phyloP scores from a whole-genome alignment of 2,888 invertebrate species.

The Lasioglossum vierecki region DNA sequence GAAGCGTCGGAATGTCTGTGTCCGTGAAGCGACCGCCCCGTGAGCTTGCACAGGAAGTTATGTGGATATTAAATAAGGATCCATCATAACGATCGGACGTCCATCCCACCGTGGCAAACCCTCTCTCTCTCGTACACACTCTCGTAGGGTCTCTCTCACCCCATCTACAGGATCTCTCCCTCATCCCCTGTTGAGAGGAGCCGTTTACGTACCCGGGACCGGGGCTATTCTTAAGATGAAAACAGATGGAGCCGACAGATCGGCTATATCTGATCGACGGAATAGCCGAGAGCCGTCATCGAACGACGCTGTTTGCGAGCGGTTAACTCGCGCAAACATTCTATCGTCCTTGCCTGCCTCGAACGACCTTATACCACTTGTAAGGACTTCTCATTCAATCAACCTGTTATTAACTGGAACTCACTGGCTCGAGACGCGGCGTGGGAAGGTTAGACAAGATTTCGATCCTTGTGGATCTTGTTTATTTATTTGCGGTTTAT shows the following conservation, averaged over 20 bases:
- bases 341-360: background rate
- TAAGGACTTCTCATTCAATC: slow-evolving; percentile 4
- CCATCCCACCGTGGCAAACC: slow-evolving; percentile 37
- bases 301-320: slow-evolving; percentile 17
- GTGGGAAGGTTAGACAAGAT: background rate
- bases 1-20: slow-evolving; percentile 59
- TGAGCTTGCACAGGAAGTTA: slow-evolving; percentile 63
- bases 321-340: slow-evolving; percentile 7
- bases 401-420: background rate
- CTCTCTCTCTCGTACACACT: background rate
- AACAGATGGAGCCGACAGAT: slow-evolving; percentile 41
- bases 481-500: no score
- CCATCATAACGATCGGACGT: slow-evolving; percentile 65
- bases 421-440: background rate
- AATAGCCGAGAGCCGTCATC: slow-evolving; percentile 8
- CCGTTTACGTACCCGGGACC: slow-evolving; percentile 33
- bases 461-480: background rate
- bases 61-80: slow-evolving; percentile 72
- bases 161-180: background rate
- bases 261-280: slow-evolving; percentile 26
- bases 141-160: background rate
- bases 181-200: background rate
- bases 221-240: slow-evolving; percentile 42
- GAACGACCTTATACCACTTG: background rate
- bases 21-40: slow-evolving; percentile 50